phyloP scores from a whole-genome alignment of 2,113 vertebrate species.

The Ariopsis seemanni region DNA sequence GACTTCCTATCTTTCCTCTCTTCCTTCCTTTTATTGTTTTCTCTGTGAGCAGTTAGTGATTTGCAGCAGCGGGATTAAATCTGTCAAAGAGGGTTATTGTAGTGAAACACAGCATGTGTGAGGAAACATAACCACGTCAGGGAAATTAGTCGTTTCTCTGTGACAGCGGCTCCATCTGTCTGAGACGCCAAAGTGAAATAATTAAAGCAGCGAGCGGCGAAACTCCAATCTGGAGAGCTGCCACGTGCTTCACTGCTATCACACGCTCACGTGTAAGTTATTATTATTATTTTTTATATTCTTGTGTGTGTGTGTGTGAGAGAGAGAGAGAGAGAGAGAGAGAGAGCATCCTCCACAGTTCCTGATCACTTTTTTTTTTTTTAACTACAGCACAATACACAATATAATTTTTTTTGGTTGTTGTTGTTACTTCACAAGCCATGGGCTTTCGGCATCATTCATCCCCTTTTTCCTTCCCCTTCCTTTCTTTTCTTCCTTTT shows the following conservation, averaged over 20 bases:
- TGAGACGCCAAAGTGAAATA: slow-evolving; percentile 14
- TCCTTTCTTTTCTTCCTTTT: background rate
- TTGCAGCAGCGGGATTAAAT: slow-evolving; percentile 8
- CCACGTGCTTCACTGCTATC: background rate
- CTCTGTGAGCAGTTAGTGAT: background rate
- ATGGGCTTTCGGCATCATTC: background rate
- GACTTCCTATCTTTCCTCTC: background rate
- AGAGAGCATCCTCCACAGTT: background rate
- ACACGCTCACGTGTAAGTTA: background rate
- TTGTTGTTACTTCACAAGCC: background rate
- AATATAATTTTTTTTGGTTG: background rate
- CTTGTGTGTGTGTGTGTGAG: background rate
- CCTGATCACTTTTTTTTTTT: background rate
- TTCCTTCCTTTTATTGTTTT: background rate
- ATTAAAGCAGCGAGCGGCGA: background rate
- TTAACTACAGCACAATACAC: background rate
- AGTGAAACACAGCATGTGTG: slow-evolving; percentile 20
- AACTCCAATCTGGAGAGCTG: slow-evolving; percentile 13
- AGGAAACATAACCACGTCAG: slow-evolving; percentile 9
- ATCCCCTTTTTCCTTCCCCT: background rate
- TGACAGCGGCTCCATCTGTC: slow-evolving; percentile 24
- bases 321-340: too few species aligned
- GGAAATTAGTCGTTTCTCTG: slow-evolving; percentile 15
- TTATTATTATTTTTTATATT: background rate
- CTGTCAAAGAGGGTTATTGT: slow-evolving; percentile 19